phyloP scores from a whole-genome alignment of 1,140 invertebrate species.

The Eulimnadia texana region DNA sequence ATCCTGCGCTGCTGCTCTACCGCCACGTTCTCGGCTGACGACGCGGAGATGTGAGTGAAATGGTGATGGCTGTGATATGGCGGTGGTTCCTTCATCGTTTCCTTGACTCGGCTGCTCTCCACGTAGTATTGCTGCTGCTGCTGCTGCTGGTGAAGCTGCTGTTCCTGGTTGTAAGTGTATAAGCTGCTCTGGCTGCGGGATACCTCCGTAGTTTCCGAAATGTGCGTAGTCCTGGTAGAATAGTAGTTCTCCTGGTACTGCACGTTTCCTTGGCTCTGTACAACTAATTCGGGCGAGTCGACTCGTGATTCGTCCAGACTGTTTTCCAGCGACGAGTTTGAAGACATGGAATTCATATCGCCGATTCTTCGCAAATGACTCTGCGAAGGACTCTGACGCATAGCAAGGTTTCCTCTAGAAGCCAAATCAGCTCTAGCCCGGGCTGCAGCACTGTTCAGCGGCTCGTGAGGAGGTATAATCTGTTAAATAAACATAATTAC shows the following conservation, averaged over 20 bases:
- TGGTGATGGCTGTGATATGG: conserved; percentile 2
- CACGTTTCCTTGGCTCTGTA: not conserved
- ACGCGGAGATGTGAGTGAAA: not conserved
- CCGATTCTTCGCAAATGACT: not conserved
- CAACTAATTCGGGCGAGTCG: conserved; percentile 4
- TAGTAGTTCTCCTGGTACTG: conserved; percentile 9
- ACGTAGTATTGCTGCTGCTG: conserved; percentile 14
- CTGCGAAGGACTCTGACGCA: conserved; percentile 36
- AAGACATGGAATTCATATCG: not conserved
- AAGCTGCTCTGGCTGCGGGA: not conserved
- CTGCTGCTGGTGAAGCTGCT: conserved; percentile 9
- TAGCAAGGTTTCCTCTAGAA: conserved; percentile 42
- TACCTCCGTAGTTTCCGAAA: not conserved
- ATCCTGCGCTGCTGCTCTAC: not conserved
- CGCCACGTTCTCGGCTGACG: not conserved
- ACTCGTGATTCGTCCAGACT: conserved; percentile 4
- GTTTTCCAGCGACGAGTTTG: conserved; percentile 1
- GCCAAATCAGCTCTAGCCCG: conserved; percentile 79
- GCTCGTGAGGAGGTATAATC: conserved; percentile 59
- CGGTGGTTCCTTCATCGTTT: not conserved
- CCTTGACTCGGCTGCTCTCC: not conserved
- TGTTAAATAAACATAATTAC: not conserved
- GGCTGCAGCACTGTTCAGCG: conserved; percentile 71
- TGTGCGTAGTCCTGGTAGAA: not conserved
- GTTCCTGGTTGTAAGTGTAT: not conserved